Base-by-base conservation (phyloP, 2,888 invertebrate species). In the Girardia tigrina region DNA sequence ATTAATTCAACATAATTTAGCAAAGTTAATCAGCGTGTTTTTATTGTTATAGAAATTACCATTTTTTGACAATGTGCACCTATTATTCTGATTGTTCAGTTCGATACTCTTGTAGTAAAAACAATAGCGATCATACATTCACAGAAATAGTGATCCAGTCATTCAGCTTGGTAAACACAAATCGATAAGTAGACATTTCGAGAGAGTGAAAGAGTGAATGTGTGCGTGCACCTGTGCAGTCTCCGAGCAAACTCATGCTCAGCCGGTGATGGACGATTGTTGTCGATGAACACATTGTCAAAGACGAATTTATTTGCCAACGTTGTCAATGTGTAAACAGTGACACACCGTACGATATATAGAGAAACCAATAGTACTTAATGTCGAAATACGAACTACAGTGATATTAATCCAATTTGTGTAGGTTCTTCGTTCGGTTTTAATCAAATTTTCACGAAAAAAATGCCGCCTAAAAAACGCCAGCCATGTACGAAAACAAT, bases 341-440 rank as follows among this genome's bases (percentile, higher is more conserved):
- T n/a, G n/a, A 56, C 56, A 56, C 56, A 56, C 56, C 23, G 56
- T 12, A 20, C 8, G n/a, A 6, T 56, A 12, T n/a, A 20, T 12
- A n/a, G n/a, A 16, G n/a, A 56, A 56, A 56, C 8, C 56, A 16
- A 56, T 56, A 56, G 56, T 56, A 56, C 56, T 56, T 56, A 56
- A 56, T 56, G 56, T 56, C 56, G 56, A 56, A 56, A 56, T 56
- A n/a, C 56, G 56, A 56, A 56, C 56, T 23, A 56, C n/a, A 56
- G n/a, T n/a, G 56, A 56, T 56, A 56, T 56, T 56, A 56, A 56
- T 56, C 4, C n/a, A 56, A 56, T 20, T 56, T 12, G 36, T 23
- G 23, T 56, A 56, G 4, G n/a, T n/a, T n/a, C n/a, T n/a, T n/a
- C n/a, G n/a, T n/a, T n/a, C n/a, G n/a, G n/a, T n/a, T n/a, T n/a